Base-by-base conservation (phyloP, 2,888 invertebrate species). In the Laspeyria flexula region DNA sequence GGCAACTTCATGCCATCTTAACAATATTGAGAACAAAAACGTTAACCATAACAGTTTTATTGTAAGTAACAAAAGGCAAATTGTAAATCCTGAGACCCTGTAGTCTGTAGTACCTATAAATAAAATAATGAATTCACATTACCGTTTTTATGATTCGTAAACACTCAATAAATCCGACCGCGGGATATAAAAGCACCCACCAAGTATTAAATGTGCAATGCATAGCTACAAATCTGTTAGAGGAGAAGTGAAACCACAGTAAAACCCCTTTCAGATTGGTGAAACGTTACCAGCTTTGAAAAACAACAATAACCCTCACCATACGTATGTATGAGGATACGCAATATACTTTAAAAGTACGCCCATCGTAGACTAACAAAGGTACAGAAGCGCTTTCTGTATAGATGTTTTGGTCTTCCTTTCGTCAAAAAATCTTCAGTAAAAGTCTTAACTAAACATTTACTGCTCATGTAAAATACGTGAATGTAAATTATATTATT, bases 281-380 rank as follows among this genome's bases (percentile, higher is more conserved):
- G 75, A 82, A 83, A 79, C 77, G 75, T 77, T 76, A 77, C 79
- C 71, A 79, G 83, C 88, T 88, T 90, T 88, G 85, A 84, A 86
- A 87, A 90, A 90, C 89, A 91, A 91, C 90, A 91, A 91, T 91
- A 87, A 85, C 83, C 81, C 85, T 73, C 79, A 72, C 73, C 76
- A 77, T 83, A 86, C 81, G 83, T 82, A 83, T 83, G 85, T 85
- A 83, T 83, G 83, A 81, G 83, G 79, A 85, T 85, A 83, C 84
- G 87, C 84, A 90, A 88, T 91, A 88, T 85, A 87, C 88, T 85
- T 85, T 81, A 81, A 81, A 85, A 83, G 85, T 84, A 81, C 83
- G 72, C 63, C 64, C 40, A 54, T 47, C 67, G 58, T 61, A 86
- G 86, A 87, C 55, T 53, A 64, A 21, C 25, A 64, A 74, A 64